A percentile compares a stretch with the other conserved stretches of the same genome.
phyloP scores from a whole-genome alignment of 2,797 vertebrate genomes.

The Loriculus beryllinus region DNA sequence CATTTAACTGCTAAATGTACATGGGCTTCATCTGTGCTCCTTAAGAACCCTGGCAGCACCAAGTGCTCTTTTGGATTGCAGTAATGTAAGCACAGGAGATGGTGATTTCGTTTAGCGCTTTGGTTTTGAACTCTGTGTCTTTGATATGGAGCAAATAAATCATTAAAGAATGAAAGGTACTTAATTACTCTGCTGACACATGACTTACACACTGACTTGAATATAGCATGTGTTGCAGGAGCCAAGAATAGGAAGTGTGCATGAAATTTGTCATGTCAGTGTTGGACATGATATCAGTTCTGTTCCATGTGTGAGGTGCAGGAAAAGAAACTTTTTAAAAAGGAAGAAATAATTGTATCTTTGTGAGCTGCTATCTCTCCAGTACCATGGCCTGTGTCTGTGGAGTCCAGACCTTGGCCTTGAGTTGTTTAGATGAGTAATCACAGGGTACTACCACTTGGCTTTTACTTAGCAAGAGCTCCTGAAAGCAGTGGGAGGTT shows the following conservation, averaged over 20 bases:
- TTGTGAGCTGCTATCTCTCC: neutral
- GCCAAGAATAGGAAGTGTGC: neutral
- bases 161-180: neutral
- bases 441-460: neutral
- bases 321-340: neutral
- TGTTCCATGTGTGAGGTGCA: neutral
- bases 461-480: neutral
- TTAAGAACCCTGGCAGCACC: neutral
- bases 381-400: accelerated
- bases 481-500: neutral
- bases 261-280: neutral
- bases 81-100: neutral
- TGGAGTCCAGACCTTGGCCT: neutral
- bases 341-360: neutral
- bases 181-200: neutral
- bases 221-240: accelerated
- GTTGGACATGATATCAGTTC: neutral
- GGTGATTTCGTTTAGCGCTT: neutral
- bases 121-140: neutral
- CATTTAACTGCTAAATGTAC: neutral
- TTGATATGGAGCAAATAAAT: neutral
- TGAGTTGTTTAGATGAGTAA: neutral
- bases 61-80: no score
- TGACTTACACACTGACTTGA: neutral
- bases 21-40: neutral